phyloP scores from a whole-genome alignment of 2,888 invertebrate species.

The Euplexia lucipara region DNA sequence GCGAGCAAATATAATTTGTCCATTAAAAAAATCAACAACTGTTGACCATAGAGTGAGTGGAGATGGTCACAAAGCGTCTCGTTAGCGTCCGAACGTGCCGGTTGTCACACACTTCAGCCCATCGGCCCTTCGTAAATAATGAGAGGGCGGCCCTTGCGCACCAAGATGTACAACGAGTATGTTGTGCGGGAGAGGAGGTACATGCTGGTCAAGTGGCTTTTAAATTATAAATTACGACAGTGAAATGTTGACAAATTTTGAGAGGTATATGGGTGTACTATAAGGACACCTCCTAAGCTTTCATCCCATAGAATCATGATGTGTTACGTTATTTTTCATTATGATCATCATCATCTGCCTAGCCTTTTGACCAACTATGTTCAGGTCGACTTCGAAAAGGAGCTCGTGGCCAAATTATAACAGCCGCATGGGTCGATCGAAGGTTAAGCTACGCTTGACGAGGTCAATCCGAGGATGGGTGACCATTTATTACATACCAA shows the following conservation, averaged over 20 bases:
- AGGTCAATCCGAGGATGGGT: no score
- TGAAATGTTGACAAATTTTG: neutral
- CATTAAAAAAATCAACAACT: conserved; percentile 90
- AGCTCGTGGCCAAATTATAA: no score
- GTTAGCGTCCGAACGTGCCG: conserved; percentile 90
- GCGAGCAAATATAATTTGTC: conserved; percentile 87
- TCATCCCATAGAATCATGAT: no score
- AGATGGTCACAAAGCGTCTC: conserved; percentile 91
- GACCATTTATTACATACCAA: no score
- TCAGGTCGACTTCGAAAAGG: no score
- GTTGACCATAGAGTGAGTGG: conserved; percentile 84
- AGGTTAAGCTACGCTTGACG: no score
- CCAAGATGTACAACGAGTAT: conserved; percentile 68
- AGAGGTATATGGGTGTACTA: no score
- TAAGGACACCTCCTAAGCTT: no score
- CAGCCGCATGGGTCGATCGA: no score
- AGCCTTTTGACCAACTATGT: no score
- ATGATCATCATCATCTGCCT: no score
- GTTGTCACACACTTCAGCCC: conserved; percentile 89
- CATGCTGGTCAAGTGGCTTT: conserved; percentile 25
- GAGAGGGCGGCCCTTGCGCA: conserved; percentile 84
- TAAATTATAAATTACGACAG: neutral
- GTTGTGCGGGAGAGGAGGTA: conserved; percentile 73
- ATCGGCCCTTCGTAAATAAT: conserved; percentile 91
- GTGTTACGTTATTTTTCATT: no score